Evolutionary conservation across 2,888 invertebrate genomes (phyloP), one percentile per base, ranked within the genome.

Genomic region (Zygogramma bicolorata): DNA sequence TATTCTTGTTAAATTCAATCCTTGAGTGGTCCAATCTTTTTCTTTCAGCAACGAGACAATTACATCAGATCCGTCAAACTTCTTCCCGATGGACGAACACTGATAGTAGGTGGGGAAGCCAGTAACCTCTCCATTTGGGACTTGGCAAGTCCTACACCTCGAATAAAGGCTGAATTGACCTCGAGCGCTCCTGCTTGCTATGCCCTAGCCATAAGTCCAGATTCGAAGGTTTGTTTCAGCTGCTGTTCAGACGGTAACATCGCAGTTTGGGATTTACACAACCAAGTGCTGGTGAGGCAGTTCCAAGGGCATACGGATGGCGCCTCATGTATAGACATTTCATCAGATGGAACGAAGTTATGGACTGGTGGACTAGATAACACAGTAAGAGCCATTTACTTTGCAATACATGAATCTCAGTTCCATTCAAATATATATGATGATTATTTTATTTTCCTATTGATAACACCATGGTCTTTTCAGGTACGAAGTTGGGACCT

Each of bases 161-260:
- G 96, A 65, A 96, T 97, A 83, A 97, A 97, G 87, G 96, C 96
- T 1, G 97, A 97, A 87, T 90, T 98, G 76, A 97, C 97, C 7
- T 97, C 97, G 0, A 95, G 94, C 68, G 97, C 97, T 1, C 97
- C 97, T 1, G 98, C 98, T 0, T 98, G 98, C 88, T 98, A 98
- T 86, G 98, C 98, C n/a, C 90, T 98, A 13, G 97, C 98, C 69
- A 97, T 98, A 82, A 96, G 96, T 82, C 97, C 97, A 0, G 98
- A 98, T 87, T 96, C 96, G 42, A 97, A 97, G 90, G 94, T 97
- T 74, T 97, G 98, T 90, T 98, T 97, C 90, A 97, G 97, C 85
- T 98, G 98, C 88, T 98, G 98, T 88, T 96, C 97, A 63, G 98
- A 98, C 87, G 98, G 98, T 57, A 96, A 97, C 89, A 97, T 98